Percentiles rank a stretch among this genome's conserved stretches.
Evolutionary conservation across 2,888 invertebrate species (phyloP).

Genomic region (Brachyptera putata): DNA sequence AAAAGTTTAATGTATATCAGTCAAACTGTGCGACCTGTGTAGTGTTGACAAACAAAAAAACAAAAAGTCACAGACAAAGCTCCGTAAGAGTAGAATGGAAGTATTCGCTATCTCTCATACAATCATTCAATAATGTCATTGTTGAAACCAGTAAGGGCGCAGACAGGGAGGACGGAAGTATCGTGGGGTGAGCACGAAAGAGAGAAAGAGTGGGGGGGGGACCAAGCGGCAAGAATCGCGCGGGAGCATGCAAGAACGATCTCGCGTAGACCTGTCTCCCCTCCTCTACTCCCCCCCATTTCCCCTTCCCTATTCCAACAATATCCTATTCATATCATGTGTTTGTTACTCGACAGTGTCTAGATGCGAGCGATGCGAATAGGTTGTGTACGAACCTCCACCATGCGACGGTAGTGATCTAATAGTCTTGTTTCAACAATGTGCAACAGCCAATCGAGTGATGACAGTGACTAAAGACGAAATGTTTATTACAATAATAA

Average conservation of each 20-base stretch:
- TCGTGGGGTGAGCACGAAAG: neutral
- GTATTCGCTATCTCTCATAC: too few species aligned
- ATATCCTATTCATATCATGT: neutral
- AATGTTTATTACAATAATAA: slow-evolving; percentile 20
- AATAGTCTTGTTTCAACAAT: neutral
- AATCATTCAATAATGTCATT: too few species aligned
- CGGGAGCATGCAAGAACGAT: neutral
- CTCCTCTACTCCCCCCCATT: neutral
- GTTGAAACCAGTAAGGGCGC: too few species aligned
- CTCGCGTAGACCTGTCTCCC: neutral
- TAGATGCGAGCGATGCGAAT: neutral
- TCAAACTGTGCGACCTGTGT: too few species aligned
- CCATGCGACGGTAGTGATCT: neutral
- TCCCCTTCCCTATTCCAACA: neutral
- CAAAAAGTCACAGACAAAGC: too few species aligned
- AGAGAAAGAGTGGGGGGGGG: neutral
- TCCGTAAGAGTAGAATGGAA: too few species aligned
- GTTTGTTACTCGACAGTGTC: neutral
- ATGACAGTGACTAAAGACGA: slow-evolving; percentile 11
- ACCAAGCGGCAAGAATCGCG: neutral
- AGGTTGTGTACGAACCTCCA: neutral
- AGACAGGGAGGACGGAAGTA: too few species aligned
- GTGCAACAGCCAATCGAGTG: neutral
- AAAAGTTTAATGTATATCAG: too few species aligned
- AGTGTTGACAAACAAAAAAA: too few species aligned